Evolutionary conservation across 2,888 invertebrate genomes (phyloP).

Genomic region (Blastobasis lacticolella): DNA sequence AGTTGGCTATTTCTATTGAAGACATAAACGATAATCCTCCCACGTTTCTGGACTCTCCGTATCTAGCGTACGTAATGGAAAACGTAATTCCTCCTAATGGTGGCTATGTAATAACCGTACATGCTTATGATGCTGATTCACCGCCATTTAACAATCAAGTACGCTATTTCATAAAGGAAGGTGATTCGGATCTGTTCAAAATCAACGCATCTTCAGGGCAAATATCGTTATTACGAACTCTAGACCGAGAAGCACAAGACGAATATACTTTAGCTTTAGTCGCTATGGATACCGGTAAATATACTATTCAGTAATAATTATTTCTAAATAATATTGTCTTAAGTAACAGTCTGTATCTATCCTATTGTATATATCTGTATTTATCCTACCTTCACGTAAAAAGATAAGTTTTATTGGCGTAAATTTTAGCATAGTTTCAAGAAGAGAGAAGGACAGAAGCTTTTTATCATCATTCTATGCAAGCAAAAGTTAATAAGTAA

Average conservation of each 20-base stretch:
- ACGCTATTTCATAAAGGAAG: conserved; percentile 94
- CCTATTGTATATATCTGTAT: too few relatives aligned
- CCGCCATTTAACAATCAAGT: conserved; percentile 92
- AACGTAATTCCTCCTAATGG: conserved; percentile 87
- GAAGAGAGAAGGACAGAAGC: too few relatives aligned
- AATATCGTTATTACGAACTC: conserved; percentile 85
- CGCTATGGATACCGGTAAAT: conserved; percentile 94
- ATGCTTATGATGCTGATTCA: conserved; percentile 93
- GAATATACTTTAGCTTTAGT: conserved; percentile 90
- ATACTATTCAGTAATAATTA: background rate
- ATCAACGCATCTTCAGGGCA: conserved; percentile 95
- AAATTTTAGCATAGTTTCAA: too few relatives aligned
- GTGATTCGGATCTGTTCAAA: conserved; percentile 91
- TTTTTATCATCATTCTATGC: too few relatives aligned
- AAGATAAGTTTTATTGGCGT: too few relatives aligned
- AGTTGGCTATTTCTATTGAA: conserved; percentile 87
- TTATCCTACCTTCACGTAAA: too few relatives aligned
- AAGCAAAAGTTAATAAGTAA: too few relatives aligned
- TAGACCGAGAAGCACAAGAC: conserved; percentile 89
- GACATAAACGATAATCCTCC: conserved; percentile 97
- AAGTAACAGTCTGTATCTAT: too few relatives aligned
- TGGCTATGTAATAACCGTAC: conserved; percentile 87
- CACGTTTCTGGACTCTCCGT: conserved; percentile 94
- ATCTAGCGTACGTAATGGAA: conserved; percentile 94
- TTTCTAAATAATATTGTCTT: too few relatives aligned